phyloP scores from a whole-genome alignment of 2,113 vertebrate genomes.

The Cavia aperea region DNA sequence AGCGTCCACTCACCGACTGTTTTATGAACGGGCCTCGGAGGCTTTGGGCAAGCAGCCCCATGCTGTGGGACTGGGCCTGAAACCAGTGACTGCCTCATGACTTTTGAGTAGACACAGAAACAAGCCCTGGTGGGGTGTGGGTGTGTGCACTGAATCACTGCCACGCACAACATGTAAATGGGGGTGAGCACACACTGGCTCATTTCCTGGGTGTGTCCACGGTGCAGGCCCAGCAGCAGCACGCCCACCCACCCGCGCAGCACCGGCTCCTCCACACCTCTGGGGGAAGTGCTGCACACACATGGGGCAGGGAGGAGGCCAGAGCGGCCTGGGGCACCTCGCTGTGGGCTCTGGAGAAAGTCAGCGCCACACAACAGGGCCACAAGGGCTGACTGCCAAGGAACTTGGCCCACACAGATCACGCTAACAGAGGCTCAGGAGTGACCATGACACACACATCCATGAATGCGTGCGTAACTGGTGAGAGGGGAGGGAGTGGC shows the following conservation, averaged over 20 bases:
- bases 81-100: not conserved
- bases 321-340: not conserved
- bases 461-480: no score
- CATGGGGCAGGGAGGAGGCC: not conserved
- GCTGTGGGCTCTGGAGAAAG: not conserved
- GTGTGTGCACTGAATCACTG: not conserved
- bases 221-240: no score
- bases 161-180: accelerated
- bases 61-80: not conserved
- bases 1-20: not conserved
- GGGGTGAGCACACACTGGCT: accelerated
- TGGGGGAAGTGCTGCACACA: no score
- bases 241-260: no score
- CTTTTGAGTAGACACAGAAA: not conserved
- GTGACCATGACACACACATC: no score
- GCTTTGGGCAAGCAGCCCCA: not conserved
- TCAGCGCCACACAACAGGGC: accelerated
- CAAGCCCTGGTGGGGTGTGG: not conserved
- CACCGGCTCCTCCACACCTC: no score
- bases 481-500: not conserved
- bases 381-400: not conserved
- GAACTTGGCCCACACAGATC: not conserved
- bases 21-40: not conserved
- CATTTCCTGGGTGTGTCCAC: no score
- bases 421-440: no score